Evolutionary conservation across 2,113 vertebrate genomes (phyloP).

Genomic region (Amia ocellicauda): DNA sequence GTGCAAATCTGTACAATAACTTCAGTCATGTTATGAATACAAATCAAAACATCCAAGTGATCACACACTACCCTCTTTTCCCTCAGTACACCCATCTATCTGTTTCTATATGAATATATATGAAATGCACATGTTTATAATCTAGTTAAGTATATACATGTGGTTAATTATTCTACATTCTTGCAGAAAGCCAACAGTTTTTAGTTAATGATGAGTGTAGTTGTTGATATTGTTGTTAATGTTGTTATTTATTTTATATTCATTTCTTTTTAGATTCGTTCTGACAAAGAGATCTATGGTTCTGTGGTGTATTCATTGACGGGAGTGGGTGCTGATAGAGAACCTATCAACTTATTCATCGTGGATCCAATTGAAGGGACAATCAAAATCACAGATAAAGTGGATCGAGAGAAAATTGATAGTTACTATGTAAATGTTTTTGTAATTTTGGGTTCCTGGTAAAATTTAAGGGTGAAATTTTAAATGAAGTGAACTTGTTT

Average conservation of each 20-base stretch:
- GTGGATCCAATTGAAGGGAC: conserved; percentile 64
- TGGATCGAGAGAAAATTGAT: conserved; percentile 74
- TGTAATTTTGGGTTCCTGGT: background rate
- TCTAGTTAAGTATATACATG: background rate
- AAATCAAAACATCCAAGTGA: background rate
- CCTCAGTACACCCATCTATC: too few relatives aligned
- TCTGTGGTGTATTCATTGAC: conserved; percentile 68
- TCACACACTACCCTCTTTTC: too few relatives aligned
- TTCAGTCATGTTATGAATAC: too few relatives aligned
- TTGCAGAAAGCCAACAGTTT: background rate
- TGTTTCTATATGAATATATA: too few relatives aligned
- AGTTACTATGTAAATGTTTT: conserved; percentile 43
- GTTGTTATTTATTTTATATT: background rate
- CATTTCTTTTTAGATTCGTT: conserved; percentile 73
- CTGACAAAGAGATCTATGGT: conserved; percentile 67
- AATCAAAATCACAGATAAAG: conserved; percentile 69
- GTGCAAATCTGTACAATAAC: too few relatives aligned
- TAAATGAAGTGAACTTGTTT: background rate
- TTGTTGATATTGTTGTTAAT: background rate
- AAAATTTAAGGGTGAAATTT: background rate
- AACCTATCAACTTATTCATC: conserved; percentile 62
- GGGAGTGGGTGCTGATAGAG: conserved; percentile 72
- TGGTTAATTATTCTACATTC: background rate
- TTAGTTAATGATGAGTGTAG: too few relatives aligned
- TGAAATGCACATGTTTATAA: too few relatives aligned